Percentiles rank a stretch among this genome's conserved stretches.
phyloP scores from a whole-genome alignment of 2,797 vertebrate genomes.

The Pygocentrus nattereri region DNA sequence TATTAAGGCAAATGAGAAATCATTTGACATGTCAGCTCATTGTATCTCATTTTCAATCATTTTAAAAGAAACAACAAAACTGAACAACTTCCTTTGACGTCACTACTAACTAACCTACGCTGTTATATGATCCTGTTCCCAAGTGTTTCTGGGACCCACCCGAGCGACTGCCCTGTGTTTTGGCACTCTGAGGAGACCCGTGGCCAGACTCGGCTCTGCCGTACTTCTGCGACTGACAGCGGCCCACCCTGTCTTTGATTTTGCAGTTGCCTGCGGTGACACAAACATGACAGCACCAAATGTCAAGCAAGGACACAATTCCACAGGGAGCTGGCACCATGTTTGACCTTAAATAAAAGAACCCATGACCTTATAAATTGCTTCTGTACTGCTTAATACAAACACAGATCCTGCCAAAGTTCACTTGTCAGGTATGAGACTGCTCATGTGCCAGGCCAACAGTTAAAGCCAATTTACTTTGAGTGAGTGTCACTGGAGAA shows the following conservation, averaged over 20 bases:
- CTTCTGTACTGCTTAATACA: background rate
- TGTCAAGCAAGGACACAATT: constrained; percentile 2
- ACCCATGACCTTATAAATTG: constrained; percentile 9
- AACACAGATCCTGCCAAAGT: constrained; percentile 10
- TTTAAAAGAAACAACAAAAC: background rate
- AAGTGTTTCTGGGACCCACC: constrained; percentile 26
- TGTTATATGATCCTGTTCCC: background rate
- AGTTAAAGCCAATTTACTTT: background rate
- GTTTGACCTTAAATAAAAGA: constrained; percentile 20
- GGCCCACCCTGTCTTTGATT: constrained; percentile 62
- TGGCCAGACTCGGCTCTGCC: background rate
- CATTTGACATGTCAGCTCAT: too few species aligned
- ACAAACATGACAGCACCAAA: constrained; percentile 1
- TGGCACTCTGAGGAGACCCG: constrained; percentile 66
- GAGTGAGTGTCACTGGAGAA: background rate
- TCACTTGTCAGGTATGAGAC: constrained; percentile 21
- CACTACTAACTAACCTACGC: constrained; percentile 2
- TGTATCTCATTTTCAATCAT: background rate
- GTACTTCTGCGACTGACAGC: constrained; percentile 45
- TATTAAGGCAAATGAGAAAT: too few species aligned
- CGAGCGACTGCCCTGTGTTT: constrained; percentile 52
- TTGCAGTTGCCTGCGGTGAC: constrained; percentile 56
- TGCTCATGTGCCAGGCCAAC: constrained; percentile 1
- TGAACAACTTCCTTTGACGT: background rate
- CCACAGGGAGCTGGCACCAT: background rate